Percentiles rank a stretch among this genome's conserved stretches.
Evolutionary conservation across 2,888 invertebrate genomes (phyloP).

Genomic region (Caenorhabditis sinica): DNA sequence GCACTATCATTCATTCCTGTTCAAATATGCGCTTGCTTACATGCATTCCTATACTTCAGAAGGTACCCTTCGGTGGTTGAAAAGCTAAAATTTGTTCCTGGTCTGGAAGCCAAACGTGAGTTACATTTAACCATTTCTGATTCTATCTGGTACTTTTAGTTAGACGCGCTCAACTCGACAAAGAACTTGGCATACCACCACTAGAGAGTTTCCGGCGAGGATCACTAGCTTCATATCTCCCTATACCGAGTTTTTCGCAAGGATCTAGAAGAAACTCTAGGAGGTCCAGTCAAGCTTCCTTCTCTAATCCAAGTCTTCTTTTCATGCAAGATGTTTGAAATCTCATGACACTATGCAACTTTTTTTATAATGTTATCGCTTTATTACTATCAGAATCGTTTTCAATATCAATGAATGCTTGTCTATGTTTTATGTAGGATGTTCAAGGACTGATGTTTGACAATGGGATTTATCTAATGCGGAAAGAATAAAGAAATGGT

Average conservation of each 20-base stretch:
- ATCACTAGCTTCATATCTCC: conserved; percentile 75
- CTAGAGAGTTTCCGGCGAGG: conserved; percentile 73
- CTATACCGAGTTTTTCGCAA: conserved; percentile 68
- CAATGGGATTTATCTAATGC: too few species aligned
- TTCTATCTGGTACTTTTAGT: conserved; percentile 68
- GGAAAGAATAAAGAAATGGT: too few species aligned
- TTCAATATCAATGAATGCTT: conserved; percentile 4
- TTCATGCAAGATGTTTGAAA: conserved; percentile 68
- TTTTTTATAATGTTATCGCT: not conserved
- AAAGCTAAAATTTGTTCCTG: conserved; percentile 76
- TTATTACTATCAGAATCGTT: not conserved
- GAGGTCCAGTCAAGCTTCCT: conserved; percentile 72
- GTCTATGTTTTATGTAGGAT: too few species aligned
- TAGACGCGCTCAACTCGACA: conserved; percentile 76
- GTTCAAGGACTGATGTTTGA: too few species aligned
- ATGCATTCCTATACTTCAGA: conserved; percentile 79
- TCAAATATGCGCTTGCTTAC: conserved; percentile 80
- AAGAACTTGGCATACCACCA: conserved; percentile 78
- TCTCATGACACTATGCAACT: not conserved
- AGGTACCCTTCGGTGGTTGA: conserved; percentile 76
- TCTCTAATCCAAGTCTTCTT: conserved; percentile 66
- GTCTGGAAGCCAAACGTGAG: conserved; percentile 73
- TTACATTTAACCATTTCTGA: not conserved
- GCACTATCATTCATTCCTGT: conserved; percentile 81
- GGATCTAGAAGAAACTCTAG: conserved; percentile 68